Evolutionary conservation across 2,113 vertebrate genomes (phyloP).

Genomic region (Hypocryptadius cinnamomeus): DNA sequence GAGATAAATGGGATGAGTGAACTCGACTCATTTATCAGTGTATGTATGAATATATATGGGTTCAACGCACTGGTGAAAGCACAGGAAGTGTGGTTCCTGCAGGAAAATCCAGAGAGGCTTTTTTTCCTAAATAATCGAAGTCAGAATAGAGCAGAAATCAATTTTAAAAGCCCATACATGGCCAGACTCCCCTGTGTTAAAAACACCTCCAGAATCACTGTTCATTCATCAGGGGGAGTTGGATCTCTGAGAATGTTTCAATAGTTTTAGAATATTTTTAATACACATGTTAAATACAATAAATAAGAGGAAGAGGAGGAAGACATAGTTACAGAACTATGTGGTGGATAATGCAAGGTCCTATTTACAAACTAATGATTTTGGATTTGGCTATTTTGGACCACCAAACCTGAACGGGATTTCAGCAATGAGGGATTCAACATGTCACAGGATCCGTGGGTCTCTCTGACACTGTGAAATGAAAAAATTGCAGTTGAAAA

Average conservation of each 20-base stretch:
- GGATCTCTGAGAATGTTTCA: background rate
- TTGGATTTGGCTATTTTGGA: background rate
- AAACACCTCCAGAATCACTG: background rate
- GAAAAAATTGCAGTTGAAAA: background rate
- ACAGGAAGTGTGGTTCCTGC: background rate
- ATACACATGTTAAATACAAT: background rate
- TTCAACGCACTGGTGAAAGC: background rate
- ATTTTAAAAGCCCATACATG: background rate
- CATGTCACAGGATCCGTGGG: fast-evolving
- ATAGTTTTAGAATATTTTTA: background rate
- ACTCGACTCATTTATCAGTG: background rate
- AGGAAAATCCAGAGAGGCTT: background rate
- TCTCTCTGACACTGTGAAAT: background rate
- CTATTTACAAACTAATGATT: background rate
- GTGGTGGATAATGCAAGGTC: background rate
- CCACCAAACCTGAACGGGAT: background rate
- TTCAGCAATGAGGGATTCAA: background rate
- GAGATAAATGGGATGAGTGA: background rate
- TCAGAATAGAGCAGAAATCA: background rate
- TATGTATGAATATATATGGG: background rate
- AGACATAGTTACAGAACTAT: background rate
- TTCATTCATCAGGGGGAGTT: background rate
- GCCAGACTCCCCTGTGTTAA: background rate
- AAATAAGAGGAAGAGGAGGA: background rate
- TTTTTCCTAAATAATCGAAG: background rate